These are phyloP conservation scores for Miopithecus talapoin DNA, from an alignment of 2,797 vertebrate species.

Conservation along the genomic window DNA sequence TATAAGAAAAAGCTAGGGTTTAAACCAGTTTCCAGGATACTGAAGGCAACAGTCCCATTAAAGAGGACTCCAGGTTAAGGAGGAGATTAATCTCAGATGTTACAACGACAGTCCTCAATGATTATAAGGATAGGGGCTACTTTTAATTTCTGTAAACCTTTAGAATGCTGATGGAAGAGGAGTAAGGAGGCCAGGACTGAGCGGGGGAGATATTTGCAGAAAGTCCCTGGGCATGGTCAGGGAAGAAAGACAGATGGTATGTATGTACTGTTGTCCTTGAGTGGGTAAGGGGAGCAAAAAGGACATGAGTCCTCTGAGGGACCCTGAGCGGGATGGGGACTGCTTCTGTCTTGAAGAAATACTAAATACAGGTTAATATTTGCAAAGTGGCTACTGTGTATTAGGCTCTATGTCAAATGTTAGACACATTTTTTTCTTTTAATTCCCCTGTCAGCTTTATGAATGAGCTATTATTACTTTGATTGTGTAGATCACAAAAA, in stretches of 20 bases:
- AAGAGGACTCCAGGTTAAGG: neutral
- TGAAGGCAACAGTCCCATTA: neutral
- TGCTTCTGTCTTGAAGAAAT: neutral
- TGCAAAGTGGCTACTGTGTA: neutral
- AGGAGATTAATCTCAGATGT: neutral
- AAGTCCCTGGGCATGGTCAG: neutral
- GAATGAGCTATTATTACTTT: neutral
- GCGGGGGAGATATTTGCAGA: neutral
- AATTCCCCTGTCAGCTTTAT: neutral
- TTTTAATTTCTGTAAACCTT: slow-evolving; percentile 14
- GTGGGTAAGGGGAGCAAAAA: neutral
- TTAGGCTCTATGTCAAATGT: neutral
- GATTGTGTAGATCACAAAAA: slow-evolving; percentile 26
- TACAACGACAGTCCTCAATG: neutral
- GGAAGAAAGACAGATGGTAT: neutral
- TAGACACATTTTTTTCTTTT: neutral
- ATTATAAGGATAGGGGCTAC: neutral
- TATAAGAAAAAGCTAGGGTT: neutral
- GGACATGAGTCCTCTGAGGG: neutral
- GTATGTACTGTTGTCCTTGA: neutral
- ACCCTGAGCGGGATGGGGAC: neutral
- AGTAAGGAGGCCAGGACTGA: neutral
- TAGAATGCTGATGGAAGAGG: neutral
- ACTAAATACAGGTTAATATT: neutral
- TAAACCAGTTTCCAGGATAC: neutral